Evolutionary conservation across 2,888 invertebrate species (phyloP).

Genomic region (Formica aserva): DNA sequence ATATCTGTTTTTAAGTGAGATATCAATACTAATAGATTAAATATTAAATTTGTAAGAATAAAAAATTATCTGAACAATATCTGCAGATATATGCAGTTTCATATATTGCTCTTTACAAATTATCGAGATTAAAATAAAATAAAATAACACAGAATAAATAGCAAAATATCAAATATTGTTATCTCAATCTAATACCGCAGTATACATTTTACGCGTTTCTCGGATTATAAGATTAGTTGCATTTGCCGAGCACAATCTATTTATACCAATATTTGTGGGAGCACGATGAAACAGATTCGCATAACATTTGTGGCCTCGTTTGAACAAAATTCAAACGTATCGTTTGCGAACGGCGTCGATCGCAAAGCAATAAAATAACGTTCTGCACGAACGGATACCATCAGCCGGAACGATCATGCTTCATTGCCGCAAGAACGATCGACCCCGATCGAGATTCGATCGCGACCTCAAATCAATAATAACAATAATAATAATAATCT

Average conservation of each 20-base stretch:
- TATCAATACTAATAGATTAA: no score
- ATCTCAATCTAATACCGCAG: neutral
- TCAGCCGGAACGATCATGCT: slow-evolving; percentile 41
- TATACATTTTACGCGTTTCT: neutral
- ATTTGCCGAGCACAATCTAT: neutral
- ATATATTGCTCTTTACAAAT: neutral
- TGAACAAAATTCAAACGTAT: slow-evolving; percentile 53
- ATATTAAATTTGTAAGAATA: no score
- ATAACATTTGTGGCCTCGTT: slow-evolving; percentile 37
- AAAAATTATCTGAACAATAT: no score
- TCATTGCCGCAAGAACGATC: slow-evolving; percentile 58
- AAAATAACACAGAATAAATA: neutral
- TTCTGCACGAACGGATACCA: slow-evolving; percentile 61
- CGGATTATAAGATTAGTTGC: neutral
- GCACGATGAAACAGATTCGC: slow-evolving; percentile 2
- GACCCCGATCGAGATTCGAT: slow-evolving; percentile 59
- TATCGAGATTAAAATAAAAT: neutral
- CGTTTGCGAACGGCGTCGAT: slow-evolving; percentile 36
- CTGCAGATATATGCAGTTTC: neutral
- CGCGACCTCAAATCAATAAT: slow-evolving; percentile 39
- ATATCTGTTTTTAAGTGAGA: no score
- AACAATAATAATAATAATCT: slow-evolving; percentile 44
- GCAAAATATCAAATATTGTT: neutral
- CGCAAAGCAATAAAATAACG: slow-evolving; percentile 67
- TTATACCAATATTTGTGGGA: slow-evolving; percentile 5